Conservation (phyloP, 1,140 invertebrate species). For the Platyura marginata region DNA sequence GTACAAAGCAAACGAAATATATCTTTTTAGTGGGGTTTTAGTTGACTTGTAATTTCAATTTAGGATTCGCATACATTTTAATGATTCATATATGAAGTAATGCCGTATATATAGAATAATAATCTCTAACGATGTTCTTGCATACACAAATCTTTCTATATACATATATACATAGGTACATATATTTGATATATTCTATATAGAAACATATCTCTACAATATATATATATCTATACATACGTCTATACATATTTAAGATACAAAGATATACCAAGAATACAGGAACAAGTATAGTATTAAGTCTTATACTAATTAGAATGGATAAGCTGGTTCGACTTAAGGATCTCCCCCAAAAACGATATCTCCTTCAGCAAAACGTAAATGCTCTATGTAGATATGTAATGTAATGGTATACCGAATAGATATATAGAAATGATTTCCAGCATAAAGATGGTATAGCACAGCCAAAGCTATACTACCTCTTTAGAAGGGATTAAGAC, state of each 20-base stretch:
- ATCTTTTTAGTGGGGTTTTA: too few relatives aligned
- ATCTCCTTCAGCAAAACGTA: too few relatives aligned
- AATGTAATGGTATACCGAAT: too few relatives aligned
- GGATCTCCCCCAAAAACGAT: neutral
- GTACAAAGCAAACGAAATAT: too few relatives aligned
- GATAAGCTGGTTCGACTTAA: neutral
- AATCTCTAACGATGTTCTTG: neutral
- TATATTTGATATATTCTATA: neutral
- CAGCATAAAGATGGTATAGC: too few relatives aligned
- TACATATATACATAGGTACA: neutral
- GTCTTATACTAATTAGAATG: neutral
- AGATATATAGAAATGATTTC: too few relatives aligned
- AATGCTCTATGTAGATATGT: too few relatives aligned
- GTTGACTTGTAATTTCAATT: too few relatives aligned
- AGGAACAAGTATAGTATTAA: neutral
- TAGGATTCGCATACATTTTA: neutral
- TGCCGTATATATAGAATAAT: too few relatives aligned
- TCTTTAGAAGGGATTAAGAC: too few relatives aligned
- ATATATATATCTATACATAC: neutral
- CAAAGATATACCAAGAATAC: neutral
- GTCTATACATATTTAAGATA: neutral
- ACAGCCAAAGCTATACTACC: too few relatives aligned
- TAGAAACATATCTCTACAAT: neutral
- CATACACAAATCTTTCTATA: neutral
- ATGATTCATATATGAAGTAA: conserved; percentile 1